These are phyloP conservation scores for Rhopalosiphum padi DNA, from an alignment of 1,140 invertebrate genomes.

Conservation along the genomic window DNA sequence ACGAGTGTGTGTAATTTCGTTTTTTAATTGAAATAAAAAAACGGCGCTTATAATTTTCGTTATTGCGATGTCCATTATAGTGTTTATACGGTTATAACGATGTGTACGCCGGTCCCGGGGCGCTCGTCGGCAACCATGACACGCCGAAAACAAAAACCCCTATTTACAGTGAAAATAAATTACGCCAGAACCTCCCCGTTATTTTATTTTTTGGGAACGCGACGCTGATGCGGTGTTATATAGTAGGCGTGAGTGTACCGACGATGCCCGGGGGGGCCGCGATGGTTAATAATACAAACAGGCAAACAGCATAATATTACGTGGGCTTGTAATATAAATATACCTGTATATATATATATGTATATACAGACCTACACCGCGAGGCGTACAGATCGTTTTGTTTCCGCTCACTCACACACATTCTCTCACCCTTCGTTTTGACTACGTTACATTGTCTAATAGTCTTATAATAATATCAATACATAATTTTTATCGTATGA, in stretches of 20 bases:
- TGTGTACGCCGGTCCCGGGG: neutral
- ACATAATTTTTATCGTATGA: neutral
- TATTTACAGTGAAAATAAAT: slow-evolving; percentile 33
- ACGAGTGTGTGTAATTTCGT: neutral
- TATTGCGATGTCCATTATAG: neutral
- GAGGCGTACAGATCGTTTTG: slow-evolving; percentile 22
- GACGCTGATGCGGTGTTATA: neutral
- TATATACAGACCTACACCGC: neutral
- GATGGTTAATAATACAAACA: slow-evolving; percentile 38
- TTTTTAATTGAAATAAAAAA: slow-evolving; percentile 28
- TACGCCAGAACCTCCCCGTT: slow-evolving; percentile 15
- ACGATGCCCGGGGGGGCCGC: neutral
- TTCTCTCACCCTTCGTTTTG: neutral
- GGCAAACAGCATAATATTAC: neutral
- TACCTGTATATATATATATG: neutral
- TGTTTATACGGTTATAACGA: neutral
- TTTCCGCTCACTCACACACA: neutral
- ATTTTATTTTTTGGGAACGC: neutral
- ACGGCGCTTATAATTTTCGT: neutral
- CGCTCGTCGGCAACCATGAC: slow-evolving; percentile 2
- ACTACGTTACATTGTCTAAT: neutral
- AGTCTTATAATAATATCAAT: neutral
- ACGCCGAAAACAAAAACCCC: slow-evolving; percentile 25
- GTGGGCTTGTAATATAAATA: neutral
- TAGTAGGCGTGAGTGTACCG: slow-evolving; percentile 2